Evolutionary conservation across 30 jellyfish, hydroid and myxozoan species (phyloP), one percentile per base, ranked within the genome.

Genomic region (Aurelia aurita complex sp. Pacific): DNA sequence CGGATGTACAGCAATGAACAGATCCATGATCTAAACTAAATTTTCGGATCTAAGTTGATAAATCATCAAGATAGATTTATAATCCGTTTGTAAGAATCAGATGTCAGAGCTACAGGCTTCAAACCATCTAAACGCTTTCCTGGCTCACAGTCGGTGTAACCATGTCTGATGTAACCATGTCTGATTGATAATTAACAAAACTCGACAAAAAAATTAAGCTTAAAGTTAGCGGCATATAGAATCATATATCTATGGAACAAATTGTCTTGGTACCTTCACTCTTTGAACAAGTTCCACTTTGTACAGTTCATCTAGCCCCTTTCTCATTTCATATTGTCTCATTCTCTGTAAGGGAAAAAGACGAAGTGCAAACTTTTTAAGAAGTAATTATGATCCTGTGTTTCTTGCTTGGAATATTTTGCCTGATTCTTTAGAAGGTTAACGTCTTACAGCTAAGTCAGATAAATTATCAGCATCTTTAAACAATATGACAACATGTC

Each of bases 251-350:
- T 46, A 5, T 13, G 57, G 5, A 71, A 29, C 13, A 67, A 13
- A 15, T 0, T 50, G 43, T 17, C 57, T 17, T 40, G 29, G 4
- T 79, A 88, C 96, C 91, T 79, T 85, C 4, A 93, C 89, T 78
- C 90, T 81, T 42, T 82, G 78, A 38, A 93, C 98, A 33, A 93
- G 87, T 65, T 93, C 97, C 18, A 88, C 69, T 68, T 93, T 93
- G 96, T 93, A 93, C 2, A 85, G 84, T 73, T 93, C 96, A 38
- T 93, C 96, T 5, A 93, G 94, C 69, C 85, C 77, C 77, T 93
- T 93, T 42, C 90, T 89, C 33, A 89, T 73, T 84, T 93, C 97
- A 67, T 81, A 85, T 57, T 87, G 97, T 32, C 96, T 68, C 97
- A 93, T 83, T 72, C 98, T 72, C 98, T 93, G 67, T 33, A 70